Evolutionary conservation across 2,888 invertebrate genomes (phyloP).

Genomic region (Nymphalis c-album): DNA sequence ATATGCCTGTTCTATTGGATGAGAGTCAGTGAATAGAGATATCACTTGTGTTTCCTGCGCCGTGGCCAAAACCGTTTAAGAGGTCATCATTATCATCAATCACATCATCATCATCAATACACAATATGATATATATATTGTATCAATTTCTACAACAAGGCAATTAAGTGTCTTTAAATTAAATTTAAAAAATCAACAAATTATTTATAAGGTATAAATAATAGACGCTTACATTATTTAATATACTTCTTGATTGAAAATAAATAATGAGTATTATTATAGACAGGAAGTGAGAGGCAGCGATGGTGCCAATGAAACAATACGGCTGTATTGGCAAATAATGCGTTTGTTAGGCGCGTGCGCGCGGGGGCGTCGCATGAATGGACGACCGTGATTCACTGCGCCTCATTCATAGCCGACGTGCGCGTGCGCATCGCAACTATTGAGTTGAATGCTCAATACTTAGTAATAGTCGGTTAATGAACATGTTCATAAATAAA

Average conservation of each 20-base stretch:
- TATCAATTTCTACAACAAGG: no score
- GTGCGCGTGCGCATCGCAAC: conserved; percentile 42
- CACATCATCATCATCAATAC: no score
- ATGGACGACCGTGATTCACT: conserved; percentile 75
- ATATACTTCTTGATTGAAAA: conserved; percentile 18
- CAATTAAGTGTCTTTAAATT: not conserved
- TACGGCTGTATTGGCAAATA: conserved; percentile 52
- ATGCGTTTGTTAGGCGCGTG: conserved; percentile 66
- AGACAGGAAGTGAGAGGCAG: conserved; percentile 71
- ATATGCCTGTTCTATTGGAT: no score
- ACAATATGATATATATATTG: no score
- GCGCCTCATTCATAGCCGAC: conserved; percentile 68
- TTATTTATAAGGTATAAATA: not conserved
- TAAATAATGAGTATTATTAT: conserved; percentile 36
- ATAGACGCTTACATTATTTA: conserved; percentile 1
- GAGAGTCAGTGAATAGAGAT: no score
- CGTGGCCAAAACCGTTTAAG: no score
- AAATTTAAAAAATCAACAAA: not conserved
- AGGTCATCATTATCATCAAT: no score
- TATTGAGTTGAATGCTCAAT: conserved; percentile 29
- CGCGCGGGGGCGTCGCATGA: conserved; percentile 71
- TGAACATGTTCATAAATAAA: conserved; percentile 19
- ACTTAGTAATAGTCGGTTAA: conserved; percentile 15
- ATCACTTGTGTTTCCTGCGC: no score
- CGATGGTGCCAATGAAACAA: conserved; percentile 69